Base-by-base conservation (phyloP, 2,888 invertebrate species). In the Eristalis intricaria region DNA sequence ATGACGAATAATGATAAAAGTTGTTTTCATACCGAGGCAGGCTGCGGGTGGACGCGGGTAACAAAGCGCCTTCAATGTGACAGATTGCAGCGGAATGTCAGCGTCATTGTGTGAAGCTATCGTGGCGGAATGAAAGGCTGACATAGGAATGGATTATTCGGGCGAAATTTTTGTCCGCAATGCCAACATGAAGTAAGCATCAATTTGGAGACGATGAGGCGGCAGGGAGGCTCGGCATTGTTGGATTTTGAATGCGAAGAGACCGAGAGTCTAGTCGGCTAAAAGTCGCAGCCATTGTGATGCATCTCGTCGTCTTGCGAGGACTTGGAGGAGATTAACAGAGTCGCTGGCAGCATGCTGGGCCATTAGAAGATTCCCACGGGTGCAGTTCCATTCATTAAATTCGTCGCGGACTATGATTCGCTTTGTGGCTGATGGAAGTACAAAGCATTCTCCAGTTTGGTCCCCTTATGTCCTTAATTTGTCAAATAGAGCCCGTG, bases 1-100 rank as follows among this genome's bases (percentile, higher is more conserved):
- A 70, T 78, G 50, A 43, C 74, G 40, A 86, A 82, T 82, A 82
- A 86, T 82, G 82, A 82, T 78, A 77, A 83, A 82, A 76, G 76
- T 83, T 77, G 35, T 70, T 63, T 74, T 35, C 19, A 22, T 22
- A 15, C 4, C 3, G 4, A n/a, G n/a, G 58, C 29, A 23, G 35
- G 58, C 56, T 23, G 19, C 2, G 43, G 29, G 29, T n/a, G 8
- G 29, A 15, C 29, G 29, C n/a, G 32, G 50, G 19, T 11, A 32
- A 68, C 35, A 68, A 56, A 19, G 68, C 26, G 29, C 7, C 50
- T 50, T 50, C 50, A 68, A 50, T 43, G 50, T 50, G 50, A 50
- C 50, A 29, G 32, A n/a, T 56, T 68, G 29, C 43, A 19, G 32
- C 43, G 29, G 29, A 68, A 68, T 50, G 50, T 50, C 50, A 68